phyloP scores from a whole-genome alignment of 1,140 invertebrate species.

The Euura saliciscinereae region DNA sequence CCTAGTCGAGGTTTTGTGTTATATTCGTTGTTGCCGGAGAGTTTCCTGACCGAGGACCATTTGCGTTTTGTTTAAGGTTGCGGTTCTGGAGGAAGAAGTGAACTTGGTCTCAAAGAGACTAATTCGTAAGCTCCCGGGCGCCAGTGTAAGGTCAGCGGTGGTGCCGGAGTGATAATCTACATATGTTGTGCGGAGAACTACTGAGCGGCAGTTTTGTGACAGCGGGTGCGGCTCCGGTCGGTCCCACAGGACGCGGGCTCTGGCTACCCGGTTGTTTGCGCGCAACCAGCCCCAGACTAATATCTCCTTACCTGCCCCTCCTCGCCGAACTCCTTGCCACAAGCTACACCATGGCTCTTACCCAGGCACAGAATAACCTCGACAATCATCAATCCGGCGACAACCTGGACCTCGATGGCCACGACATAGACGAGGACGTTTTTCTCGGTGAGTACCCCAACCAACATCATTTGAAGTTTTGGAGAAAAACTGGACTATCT shows the following conservation, averaged over 20 bases:
- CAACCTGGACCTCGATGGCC: slow-evolving; percentile 39
- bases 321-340: slow-evolving; percentile 53
- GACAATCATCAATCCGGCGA: slow-evolving; percentile 35
- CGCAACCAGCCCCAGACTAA: slow-evolving; percentile 49
- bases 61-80: neutral
- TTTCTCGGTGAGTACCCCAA: slow-evolving; percentile 49
- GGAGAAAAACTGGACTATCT: neutral
- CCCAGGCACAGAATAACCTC: slow-evolving; percentile 4
- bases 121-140: neutral
- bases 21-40: too few relatives aligned
- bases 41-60: too few relatives aligned
- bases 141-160: slow-evolving; percentile 34
- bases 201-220: slow-evolving; percentile 59
- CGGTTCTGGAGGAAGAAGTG: neutral
- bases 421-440: slow-evolving; percentile 50
- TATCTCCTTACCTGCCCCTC: slow-evolving; percentile 53
- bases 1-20: too few relatives aligned
- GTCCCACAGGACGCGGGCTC: slow-evolving; percentile 55
- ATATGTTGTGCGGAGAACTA: slow-evolving; percentile 62
- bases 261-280: slow-evolving; percentile 56
- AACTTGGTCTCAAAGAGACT: neutral
- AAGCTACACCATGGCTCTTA: slow-evolving; percentile 33
- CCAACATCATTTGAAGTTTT: neutral
- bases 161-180: slow-evolving; percentile 39
- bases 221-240: slow-evolving; percentile 56